Percentiles rank a stretch among this genome's conserved stretches.
Conservation (phyloP, 2,113 vertebrate genomes). For the Perognathus longimembris region DNA sequence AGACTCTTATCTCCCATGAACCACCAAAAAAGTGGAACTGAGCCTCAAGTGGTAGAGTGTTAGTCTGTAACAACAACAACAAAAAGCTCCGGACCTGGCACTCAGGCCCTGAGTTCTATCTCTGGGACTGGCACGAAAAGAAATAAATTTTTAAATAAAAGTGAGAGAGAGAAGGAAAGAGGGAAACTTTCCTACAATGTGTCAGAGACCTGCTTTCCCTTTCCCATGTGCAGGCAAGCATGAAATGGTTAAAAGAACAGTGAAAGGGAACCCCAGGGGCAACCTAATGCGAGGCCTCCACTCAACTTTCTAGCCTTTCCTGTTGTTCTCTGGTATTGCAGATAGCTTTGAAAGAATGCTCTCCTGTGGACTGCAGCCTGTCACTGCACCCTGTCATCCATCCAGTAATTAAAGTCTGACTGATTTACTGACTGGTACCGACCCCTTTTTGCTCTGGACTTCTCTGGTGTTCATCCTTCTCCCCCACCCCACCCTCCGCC, state of each 20-base stretch:
- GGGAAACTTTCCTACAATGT: not conserved
- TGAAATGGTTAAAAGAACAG: slow-evolving; percentile 79
- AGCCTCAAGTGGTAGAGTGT: too few relatives aligned
- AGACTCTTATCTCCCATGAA: too few relatives aligned
- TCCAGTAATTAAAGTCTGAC: slow-evolving; percentile 95
- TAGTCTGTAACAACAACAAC: too few relatives aligned
- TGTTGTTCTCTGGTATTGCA: slow-evolving; percentile 86
- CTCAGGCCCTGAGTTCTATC: too few relatives aligned
- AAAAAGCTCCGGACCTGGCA: too few relatives aligned
- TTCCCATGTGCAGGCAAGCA: not conserved
- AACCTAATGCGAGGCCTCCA: slow-evolving; percentile 77
- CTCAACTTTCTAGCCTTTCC: slow-evolving; percentile 78
- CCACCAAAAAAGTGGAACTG: too few relatives aligned
- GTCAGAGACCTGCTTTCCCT: not conserved
- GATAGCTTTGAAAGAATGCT: slow-evolving; percentile 90
- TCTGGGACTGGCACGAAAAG: too few relatives aligned
- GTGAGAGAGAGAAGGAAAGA: not conserved
- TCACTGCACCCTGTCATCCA: slow-evolving; percentile 91
- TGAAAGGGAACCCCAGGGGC: slow-evolving; percentile 70
- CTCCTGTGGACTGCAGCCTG: slow-evolving; percentile 89
- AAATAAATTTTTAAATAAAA: too few relatives aligned
- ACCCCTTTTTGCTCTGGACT: slow-evolving; percentile 86
- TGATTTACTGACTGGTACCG: slow-evolving; percentile 93
- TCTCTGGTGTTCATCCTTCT: slow-evolving; percentile 83
- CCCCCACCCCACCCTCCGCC: slow-evolving; percentile 91